Evolutionary conservation across 2,113 vertebrate species (phyloP).

Genomic region (Seriola dumerili): DNA sequence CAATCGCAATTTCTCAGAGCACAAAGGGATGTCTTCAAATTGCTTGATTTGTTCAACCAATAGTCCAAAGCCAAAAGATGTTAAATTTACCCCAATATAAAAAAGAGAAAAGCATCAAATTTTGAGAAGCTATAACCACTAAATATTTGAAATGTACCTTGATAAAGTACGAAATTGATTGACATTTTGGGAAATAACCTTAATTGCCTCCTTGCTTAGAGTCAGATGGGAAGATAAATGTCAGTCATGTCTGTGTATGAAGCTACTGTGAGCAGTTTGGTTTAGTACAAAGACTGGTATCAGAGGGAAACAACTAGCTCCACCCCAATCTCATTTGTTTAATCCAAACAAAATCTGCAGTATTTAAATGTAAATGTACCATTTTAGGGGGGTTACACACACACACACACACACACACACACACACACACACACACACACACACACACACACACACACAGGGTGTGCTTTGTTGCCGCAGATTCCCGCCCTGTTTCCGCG

Average conservation of each 20-base stretch:
- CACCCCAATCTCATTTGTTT: not conserved
- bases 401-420: not conserved
- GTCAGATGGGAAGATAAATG: not conserved
- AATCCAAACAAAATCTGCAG: not conserved
- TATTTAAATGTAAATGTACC: not conserved
- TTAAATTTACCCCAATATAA: not conserved
- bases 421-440: not conserved
- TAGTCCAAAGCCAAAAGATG: not conserved
- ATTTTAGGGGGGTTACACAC: not conserved
- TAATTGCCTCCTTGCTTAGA: not conserved
- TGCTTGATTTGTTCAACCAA: too few relatives aligned
- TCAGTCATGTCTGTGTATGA: too few relatives aligned
- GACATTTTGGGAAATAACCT: not conserved
- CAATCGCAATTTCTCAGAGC: not conserved
- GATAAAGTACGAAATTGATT: not conserved
- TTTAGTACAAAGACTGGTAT: too few relatives aligned
- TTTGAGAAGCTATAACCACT: not conserved
- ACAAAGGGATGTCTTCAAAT: too few relatives aligned
- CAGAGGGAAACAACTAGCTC: not conserved
- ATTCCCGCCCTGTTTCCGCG: slow-evolving; percentile 39
- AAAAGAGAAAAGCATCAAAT: not conserved
- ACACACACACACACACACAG: too few relatives aligned
- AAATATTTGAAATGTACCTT: not conserved
- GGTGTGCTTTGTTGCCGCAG: slow-evolving; percentile 12
- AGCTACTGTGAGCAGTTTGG: too few relatives aligned